These are phyloP conservation scores for Eupithecia inturbata DNA, from an alignment of 2,888 invertebrate genomes.

Conservation along the genomic window DNA sequence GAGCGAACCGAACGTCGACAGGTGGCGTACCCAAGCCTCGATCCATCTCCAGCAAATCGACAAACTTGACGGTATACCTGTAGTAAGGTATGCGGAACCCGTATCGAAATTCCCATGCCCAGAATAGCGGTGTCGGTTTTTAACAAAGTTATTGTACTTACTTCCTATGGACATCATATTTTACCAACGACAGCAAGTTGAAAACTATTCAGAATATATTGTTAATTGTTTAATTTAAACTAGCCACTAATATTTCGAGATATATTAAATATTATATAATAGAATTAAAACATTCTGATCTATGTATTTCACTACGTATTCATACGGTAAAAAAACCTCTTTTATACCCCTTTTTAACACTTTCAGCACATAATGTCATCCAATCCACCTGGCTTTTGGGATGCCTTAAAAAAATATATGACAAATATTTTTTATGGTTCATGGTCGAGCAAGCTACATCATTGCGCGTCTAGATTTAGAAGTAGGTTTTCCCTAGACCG, in stretches of 20 bases:
- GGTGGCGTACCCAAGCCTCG: conserved; percentile 88
- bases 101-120: background rate
- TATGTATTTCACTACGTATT: background rate
- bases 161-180: background rate
- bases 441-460: background rate
- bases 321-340: background rate
- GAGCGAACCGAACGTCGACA: conserved; percentile 85
- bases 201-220: background rate
- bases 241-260: background rate
- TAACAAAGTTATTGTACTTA: background rate
- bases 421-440: no score
- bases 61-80: conserved; percentile 89
- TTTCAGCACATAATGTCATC: background rate
- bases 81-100: conserved; percentile 80
- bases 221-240: background rate
- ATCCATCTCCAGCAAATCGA: conserved; percentile 86
- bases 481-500: background rate
- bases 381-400: no score
- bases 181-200: background rate
- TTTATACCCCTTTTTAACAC: background rate
- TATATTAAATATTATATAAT: background rate
- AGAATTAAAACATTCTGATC: background rate
- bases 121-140: background rate
- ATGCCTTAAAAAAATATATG: no score
- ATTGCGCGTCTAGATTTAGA: background rate